These are phyloP conservation scores for Eueremaeus valkanovi DNA, from an alignment of 2,888 invertebrate species.

Conservation along the genomic window DNA sequence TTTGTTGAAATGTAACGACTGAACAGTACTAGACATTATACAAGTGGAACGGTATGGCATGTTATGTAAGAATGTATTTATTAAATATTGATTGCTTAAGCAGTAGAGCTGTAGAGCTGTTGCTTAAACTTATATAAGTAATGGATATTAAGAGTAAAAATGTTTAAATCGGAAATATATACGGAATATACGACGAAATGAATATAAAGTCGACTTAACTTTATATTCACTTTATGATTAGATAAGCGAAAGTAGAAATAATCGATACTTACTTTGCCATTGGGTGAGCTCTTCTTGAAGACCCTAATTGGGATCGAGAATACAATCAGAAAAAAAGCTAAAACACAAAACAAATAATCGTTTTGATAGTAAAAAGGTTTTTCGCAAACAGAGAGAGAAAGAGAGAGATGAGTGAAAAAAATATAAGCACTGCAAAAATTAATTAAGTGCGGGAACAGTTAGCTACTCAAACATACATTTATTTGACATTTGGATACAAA, in stretches of 20 bases:
- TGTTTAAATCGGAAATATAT: neutral
- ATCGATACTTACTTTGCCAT: slow-evolving; percentile 70
- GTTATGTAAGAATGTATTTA: too few relatives aligned
- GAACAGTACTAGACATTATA: too few relatives aligned
- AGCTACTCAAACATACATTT: neutral
- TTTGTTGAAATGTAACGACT: too few relatives aligned
- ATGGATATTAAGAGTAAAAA: too few relatives aligned
- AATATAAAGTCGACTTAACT: neutral
- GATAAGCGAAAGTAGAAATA: neutral
- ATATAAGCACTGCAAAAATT: neutral
- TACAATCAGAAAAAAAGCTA: too few relatives aligned
- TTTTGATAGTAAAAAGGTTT: neutral
- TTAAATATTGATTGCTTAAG: too few relatives aligned
- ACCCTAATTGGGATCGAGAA: slow-evolving; percentile 59
- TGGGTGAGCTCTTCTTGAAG: slow-evolving; percentile 94
- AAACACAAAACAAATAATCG: too few relatives aligned
- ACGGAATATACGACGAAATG: neutral
- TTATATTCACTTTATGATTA: neutral
- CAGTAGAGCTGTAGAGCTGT: too few relatives aligned
- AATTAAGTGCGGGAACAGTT: neutral
- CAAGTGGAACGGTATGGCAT: too few relatives aligned
- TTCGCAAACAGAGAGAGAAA: neutral
- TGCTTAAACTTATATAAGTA: too few relatives aligned
- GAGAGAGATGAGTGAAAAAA: neutral
- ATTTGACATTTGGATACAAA: slow-evolving; percentile 9